These are phyloP conservation scores for Hypena proboscidalis DNA, from an alignment of 2,888 invertebrate species.

Conservation along the genomic window DNA sequence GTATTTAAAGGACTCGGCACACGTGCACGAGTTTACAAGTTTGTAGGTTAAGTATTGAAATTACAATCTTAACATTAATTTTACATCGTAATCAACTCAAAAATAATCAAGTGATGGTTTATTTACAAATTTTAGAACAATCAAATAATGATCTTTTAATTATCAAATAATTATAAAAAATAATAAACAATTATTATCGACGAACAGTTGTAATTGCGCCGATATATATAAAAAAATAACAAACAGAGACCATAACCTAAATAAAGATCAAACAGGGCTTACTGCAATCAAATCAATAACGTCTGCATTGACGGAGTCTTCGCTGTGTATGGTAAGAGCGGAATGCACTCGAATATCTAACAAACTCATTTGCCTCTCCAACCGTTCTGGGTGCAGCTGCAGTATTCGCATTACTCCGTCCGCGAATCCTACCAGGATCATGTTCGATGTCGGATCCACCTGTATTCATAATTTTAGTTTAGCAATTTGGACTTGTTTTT, in stretches of 20 bases:
- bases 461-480: slow-evolving; percentile 46
- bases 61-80: no score
- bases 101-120: no score
- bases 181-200: no score
- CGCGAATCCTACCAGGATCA: slow-evolving; percentile 88
- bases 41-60: no score
- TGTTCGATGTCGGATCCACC: slow-evolving; percentile 87
- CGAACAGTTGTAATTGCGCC: no score
- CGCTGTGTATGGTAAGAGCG: slow-evolving; percentile 69
- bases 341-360: slow-evolving; percentile 68
- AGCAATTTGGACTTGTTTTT: neutral
- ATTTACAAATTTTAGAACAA: no score
- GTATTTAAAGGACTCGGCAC: no score
- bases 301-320: slow-evolving; percentile 62
- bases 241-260: no score
- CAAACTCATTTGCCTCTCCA: slow-evolving; percentile 48
- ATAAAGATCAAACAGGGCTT: slow-evolving; percentile 27
- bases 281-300: slow-evolving; percentile 72
- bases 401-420: slow-evolving; percentile 89
- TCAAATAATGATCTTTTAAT: no score
- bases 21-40: no score
- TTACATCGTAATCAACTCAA: no score
- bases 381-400: slow-evolving; percentile 65
- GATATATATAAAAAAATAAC: no score
- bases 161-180: neutral